Evolutionary conservation across 2,888 invertebrate genomes (phyloP).

Genomic region (Callyntrura sp.): DNA sequence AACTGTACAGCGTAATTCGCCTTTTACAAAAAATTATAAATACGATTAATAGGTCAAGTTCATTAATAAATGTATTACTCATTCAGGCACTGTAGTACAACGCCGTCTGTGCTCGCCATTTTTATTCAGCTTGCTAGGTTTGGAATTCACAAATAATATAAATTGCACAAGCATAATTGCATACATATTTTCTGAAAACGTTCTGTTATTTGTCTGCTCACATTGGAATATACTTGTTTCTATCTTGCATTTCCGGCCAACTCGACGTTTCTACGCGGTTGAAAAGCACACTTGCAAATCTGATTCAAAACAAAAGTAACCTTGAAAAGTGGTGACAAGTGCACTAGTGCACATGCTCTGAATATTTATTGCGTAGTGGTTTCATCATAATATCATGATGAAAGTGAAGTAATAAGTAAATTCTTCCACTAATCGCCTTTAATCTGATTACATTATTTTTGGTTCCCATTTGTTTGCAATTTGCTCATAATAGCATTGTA

Average conservation of each 20-base stretch:
- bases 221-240: background rate
- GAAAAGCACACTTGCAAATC: background rate
- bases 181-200: background rate
- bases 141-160: background rate
- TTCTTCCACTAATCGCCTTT: no score
- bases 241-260: conserved; percentile 27
- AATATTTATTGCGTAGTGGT: conserved; percentile 38
- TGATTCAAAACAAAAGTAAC: background rate
- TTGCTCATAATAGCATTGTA: background rate
- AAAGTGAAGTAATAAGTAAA: no score
- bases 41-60: conserved; percentile 71
- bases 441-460: no score
- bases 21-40: conserved; percentile 42
- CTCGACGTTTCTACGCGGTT: background rate
- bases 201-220: background rate
- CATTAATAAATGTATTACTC: conserved; percentile 53
- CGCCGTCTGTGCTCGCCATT: no score
- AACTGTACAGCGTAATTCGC: background rate
- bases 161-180: background rate
- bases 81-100: conserved; percentile 20
- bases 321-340: conserved; percentile 23
- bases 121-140: background rate
- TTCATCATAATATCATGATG: background rate
- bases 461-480: background rate
- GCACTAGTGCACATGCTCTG: background rate